Evolutionary conservation across 2,797 vertebrate species (phyloP).

Genomic region (Cossypha niveicapilla): DNA sequence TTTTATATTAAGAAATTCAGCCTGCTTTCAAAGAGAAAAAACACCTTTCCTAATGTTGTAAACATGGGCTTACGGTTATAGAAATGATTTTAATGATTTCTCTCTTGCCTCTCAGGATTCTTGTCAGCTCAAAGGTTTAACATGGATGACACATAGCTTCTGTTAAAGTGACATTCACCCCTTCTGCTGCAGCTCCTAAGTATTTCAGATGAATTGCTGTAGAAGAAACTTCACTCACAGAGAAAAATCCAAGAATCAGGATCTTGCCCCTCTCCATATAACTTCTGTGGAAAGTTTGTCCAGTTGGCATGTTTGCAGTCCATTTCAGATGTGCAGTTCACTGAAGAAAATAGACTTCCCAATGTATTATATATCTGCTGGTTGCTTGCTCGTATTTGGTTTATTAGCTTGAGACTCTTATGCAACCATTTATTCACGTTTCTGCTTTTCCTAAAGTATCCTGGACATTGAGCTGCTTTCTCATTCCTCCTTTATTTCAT

Average conservation of each 20-base stretch:
- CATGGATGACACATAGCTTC: not conserved
- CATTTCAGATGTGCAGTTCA: not conserved
- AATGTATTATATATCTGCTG: fast-evolving
- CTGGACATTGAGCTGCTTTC: not conserved
- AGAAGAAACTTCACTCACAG: not conserved
- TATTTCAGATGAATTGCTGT: not conserved
- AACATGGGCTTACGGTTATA: not conserved
- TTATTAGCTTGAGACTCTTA: not conserved
- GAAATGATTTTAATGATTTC: not conserved
- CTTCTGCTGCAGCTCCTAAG: not conserved
- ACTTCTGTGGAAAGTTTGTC: not conserved
- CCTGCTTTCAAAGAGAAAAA: not conserved
- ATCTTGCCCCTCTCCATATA: not conserved
- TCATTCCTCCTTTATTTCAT: not conserved
- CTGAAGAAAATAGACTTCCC: not conserved
- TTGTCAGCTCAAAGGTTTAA: not conserved
- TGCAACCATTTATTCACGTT: not conserved
- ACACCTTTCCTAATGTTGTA: not conserved
- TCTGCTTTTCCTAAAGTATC: not conserved
- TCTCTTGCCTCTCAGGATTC: not conserved
- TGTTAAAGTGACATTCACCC: fast-evolving
- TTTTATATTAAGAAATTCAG: not conserved
- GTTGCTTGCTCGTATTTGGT: not conserved
- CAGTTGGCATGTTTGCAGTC: not conserved
- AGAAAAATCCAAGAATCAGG: not conserved